A percentile compares a stretch with the other conserved stretches of the same genome.
These are phyloP conservation scores for Phengaris alcon DNA, from an alignment of 2,888 invertebrate genomes.

Conservation along the genomic window DNA sequence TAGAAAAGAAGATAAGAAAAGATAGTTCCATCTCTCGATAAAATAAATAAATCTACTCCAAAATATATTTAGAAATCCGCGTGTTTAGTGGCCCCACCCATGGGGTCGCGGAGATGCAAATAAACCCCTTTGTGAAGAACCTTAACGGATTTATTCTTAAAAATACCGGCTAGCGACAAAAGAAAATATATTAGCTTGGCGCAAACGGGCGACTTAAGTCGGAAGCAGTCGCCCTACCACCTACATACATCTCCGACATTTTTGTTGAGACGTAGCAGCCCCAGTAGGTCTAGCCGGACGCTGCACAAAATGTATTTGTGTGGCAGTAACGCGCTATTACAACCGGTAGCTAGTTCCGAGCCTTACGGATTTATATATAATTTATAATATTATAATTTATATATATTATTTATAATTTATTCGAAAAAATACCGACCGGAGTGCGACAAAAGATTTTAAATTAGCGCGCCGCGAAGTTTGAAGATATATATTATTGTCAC, in stretches of 20 bases:
- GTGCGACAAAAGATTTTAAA: slow-evolving; percentile 52
- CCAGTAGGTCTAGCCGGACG: no score
- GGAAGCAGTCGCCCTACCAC: background rate
- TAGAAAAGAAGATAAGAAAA: no score
- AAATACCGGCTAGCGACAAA: slow-evolving; percentile 49
- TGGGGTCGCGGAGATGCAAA: slow-evolving; percentile 63
- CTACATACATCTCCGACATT: background rate
- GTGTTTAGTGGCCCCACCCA: slow-evolving; percentile 44
- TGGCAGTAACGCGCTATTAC: no score
- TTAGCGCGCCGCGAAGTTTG: slow-evolving; percentile 49
- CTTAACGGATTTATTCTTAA: slow-evolving; percentile 72
- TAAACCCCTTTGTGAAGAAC: slow-evolving; percentile 74
- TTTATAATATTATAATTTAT: no score
- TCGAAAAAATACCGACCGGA: no score
- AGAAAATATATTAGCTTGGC: slow-evolving; percentile 58
- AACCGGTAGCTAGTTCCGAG: no score
- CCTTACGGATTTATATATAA: no score
- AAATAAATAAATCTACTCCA: background rate
- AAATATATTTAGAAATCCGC: slow-evolving; percentile 22
- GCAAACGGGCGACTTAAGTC: slow-evolving; percentile 37
- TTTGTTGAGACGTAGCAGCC: no score
- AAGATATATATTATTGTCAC: slow-evolving; percentile 45
- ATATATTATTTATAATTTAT: no score
- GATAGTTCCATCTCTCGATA: no score
- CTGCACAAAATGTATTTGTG: no score